Evolutionary conservation across 2,888 invertebrate species (phyloP), one percentile per base, ranked within the genome.

Genomic region (Agonum fuliginosum): DNA sequence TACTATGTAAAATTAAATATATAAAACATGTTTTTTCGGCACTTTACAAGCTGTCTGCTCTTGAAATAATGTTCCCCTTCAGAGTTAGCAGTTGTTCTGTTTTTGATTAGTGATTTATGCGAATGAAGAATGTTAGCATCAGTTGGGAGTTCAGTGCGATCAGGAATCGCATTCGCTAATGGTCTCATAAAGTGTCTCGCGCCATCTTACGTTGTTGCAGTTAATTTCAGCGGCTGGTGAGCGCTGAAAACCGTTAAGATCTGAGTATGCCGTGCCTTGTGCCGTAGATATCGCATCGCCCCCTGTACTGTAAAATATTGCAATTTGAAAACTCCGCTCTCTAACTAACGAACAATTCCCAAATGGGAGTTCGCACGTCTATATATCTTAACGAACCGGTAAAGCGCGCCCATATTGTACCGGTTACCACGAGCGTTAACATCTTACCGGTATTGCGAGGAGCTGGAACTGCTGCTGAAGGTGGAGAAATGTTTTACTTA

Each of bases 271-370:
- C 8, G n/a, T 8, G 37, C n/a, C n/a, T 3, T 1, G 17, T 12
- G 14, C 14, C 46, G 46, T 12, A 46, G 70, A 70, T 70, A 70
- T 70, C 70, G 78, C 72, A 46, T 43, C 70, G 78, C 73, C 65
- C 58, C 72, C 51, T 54, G 78, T 79, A 75, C 51, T 54, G 78
- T 79, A 75, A 70, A 69, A 78, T 78, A 78, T 78, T 78, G 78
- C 78, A 70, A 78, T 78, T 78, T 78, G 78, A 78, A 78, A 78
- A 78, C 78, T 73, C 70, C 54, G 37, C 72, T 54, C 72, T 72
- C 54, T 72, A 72, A 72, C 72, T 72, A 72, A 72, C 72, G 72
- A 72, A 72, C 72, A 58, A 72, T 54, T 72, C 72, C 72, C 72
- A 72, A 70, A 51, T 72, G 72, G 72, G 72, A 72, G 37, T 37